These are phyloP conservation scores for Blera fallax DNA, from an alignment of 2,888 invertebrate genomes.

Conservation along the genomic window DNA sequence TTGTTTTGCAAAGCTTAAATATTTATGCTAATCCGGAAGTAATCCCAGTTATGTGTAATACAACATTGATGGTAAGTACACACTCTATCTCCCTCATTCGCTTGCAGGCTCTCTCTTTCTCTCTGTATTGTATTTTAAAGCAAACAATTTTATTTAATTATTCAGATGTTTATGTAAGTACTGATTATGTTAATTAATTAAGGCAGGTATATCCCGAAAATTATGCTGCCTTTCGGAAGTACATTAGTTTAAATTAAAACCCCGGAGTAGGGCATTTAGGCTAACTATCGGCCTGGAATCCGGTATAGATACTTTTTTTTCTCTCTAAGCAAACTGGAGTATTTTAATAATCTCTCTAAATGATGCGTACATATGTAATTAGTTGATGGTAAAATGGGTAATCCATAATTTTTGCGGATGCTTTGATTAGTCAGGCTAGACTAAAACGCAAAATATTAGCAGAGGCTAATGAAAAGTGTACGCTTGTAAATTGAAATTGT, in stretches of 20 bases:
- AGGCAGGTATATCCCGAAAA: background rate
- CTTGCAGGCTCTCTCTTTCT: no score
- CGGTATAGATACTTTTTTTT: background rate
- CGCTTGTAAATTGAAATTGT: background rate
- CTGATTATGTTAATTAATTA: slow-evolving; percentile 39
- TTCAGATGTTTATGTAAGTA: slow-evolving; percentile 34
- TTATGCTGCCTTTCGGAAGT: background rate
- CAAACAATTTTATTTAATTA: slow-evolving; percentile 31
- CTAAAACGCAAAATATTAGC: background rate
- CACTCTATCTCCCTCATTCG: no score
- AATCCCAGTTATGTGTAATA: slow-evolving; percentile 64
- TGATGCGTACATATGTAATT: slow-evolving; percentile 8
- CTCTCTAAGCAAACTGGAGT: background rate
- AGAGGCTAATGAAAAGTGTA: background rate
- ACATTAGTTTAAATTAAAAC: slow-evolving; percentile 16
- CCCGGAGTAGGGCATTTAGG: background rate
- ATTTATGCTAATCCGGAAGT: slow-evolving; percentile 65
- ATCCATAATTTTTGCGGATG: background rate
- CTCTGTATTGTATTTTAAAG: slow-evolving; percentile 11
- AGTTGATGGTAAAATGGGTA: slow-evolving; percentile 2
- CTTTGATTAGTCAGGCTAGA: background rate
- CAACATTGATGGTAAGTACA: slow-evolving; percentile 61
- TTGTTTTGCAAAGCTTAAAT: slow-evolving; percentile 63
- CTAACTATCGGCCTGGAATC: background rate
- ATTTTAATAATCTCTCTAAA: background rate